These are phyloP conservation scores for Eumeta japonica DNA, from an alignment of 1,140 invertebrate species.

Conservation along the genomic window DNA sequence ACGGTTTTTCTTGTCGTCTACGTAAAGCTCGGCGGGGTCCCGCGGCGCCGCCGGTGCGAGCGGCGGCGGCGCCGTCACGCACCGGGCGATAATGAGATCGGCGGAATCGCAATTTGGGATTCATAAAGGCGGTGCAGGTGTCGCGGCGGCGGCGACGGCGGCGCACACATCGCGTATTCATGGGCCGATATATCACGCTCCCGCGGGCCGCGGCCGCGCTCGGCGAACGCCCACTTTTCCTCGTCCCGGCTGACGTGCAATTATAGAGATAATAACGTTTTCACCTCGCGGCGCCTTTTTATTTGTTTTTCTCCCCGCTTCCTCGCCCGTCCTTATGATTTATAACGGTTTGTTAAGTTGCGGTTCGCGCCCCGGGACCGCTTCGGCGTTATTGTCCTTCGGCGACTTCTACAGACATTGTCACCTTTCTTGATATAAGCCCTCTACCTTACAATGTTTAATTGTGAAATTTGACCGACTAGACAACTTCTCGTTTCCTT, in stretches of 20 bases:
- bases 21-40: slow-evolving; percentile 39
- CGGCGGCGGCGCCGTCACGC: slow-evolving; percentile 3
- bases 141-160: slow-evolving; percentile 34
- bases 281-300: slow-evolving; percentile 41
- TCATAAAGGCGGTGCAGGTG: slow-evolving; percentile 39
- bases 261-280: slow-evolving; percentile 56
- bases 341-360: slow-evolving; percentile 29
- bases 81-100: slow-evolving; percentile 20
- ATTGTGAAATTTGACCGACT: too few relatives aligned
- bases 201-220: not conserved
- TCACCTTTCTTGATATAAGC: too few relatives aligned
- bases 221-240: slow-evolving; percentile 18
- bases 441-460: slow-evolving; percentile 9
- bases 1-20: too few relatives aligned
- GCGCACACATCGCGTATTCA: slow-evolving; percentile 43
- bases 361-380: too few relatives aligned
- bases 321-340: slow-evolving; percentile 43
- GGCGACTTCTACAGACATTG: too few relatives aligned
- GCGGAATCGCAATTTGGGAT: slow-evolving; percentile 29
- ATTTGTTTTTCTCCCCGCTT: too few relatives aligned
- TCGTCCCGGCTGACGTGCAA: slow-evolving; percentile 42
- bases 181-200: slow-evolving; percentile 42
- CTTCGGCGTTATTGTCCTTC: too few relatives aligned
- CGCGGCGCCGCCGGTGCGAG: slow-evolving; percentile 32
- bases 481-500: too few relatives aligned